Base-by-base conservation (phyloP, 2,888 invertebrate species). In the Rhopalosiphum nymphaeae region DNA sequence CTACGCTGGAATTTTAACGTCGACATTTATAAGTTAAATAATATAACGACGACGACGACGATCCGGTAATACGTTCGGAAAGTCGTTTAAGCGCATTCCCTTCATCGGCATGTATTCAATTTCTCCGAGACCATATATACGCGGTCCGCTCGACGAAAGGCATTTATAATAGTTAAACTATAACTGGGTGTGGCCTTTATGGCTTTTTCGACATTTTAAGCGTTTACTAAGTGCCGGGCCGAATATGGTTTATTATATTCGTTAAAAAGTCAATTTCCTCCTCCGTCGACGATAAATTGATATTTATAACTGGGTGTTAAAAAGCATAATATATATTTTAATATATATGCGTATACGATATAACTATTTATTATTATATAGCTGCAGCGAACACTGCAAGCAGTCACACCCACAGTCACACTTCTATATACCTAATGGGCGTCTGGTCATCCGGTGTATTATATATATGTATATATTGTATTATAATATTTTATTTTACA, bases 61-160 rank as follows among this genome's bases (percentile, higher is more conserved):
- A 56, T 57, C 25, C n/a, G 67, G 91, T 78, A 53, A 57, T 86
- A 85, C 85, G 91, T 44, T n/a, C 44, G 44, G 42, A 56, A 56
- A 44, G 85, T 44, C 91, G 85, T 91, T 91, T 91, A n/a, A 91
- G 16, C 86, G n/a, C 57, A 86, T 91, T 91, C 91, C 91, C 44
- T 78, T 36, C 67, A 26, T 36, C 85, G 25, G 84, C 16, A 44
- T 85, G 56, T 49, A 56, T 91, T 91, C 85, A 91, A 91, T 91
- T 91, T 78, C 78, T n/a, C 44, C 10, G 42, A 44, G 25, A 44
- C 49, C 10, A 91, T 78, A n/a, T 16, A n/a, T 16, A 42, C 42
- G 78, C 16, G 29, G 21, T 42, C 26, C 78, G 29, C 29, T 29
- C 36, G 42, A 57, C 57, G 85, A 57, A 46, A 91, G 84, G 85